phyloP scores from a whole-genome alignment of 2,888 invertebrate species.

The Frankliniella intonsa region DNA sequence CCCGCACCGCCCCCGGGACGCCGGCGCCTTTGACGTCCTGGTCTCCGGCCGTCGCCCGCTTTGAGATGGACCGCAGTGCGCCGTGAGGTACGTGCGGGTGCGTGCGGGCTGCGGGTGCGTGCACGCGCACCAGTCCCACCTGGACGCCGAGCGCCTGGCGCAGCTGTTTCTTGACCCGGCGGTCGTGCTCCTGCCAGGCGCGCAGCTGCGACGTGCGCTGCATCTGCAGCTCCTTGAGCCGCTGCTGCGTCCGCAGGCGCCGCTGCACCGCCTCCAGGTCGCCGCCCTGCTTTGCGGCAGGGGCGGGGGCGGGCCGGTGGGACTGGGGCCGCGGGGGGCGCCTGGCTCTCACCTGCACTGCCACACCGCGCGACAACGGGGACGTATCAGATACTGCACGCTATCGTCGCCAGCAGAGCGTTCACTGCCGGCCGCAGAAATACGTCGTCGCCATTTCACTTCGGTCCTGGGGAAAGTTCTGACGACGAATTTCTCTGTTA shows the following conservation, averaged over 20 bases:
- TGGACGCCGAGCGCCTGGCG: neutral
- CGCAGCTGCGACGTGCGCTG: neutral
- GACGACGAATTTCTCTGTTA: too few species aligned
- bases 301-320: neutral
- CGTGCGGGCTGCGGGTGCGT: too few species aligned
- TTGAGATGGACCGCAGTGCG: too few species aligned
- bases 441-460: too few species aligned
- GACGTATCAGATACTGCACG: too few species aligned
- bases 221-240: neutral
- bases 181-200: conserved; percentile 11
- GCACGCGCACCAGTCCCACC: neutral
- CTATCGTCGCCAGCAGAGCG: too few species aligned
- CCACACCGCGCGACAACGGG: neutral
- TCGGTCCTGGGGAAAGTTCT: too few species aligned
- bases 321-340: neutral
- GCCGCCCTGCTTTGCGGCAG: neutral
- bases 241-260: neutral
- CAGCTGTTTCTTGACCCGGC: neutral
- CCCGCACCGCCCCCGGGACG: neutral
- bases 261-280: neutral
- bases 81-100: too few species aligned
- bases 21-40: neutral
- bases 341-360: conserved; percentile 10
- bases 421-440: too few species aligned
- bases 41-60: too few species aligned